A percentile compares a stretch with the other conserved stretches of the same genome.
phyloP scores from a whole-genome alignment of 2,888 invertebrate genomes.

The Trilocha varians region DNA sequence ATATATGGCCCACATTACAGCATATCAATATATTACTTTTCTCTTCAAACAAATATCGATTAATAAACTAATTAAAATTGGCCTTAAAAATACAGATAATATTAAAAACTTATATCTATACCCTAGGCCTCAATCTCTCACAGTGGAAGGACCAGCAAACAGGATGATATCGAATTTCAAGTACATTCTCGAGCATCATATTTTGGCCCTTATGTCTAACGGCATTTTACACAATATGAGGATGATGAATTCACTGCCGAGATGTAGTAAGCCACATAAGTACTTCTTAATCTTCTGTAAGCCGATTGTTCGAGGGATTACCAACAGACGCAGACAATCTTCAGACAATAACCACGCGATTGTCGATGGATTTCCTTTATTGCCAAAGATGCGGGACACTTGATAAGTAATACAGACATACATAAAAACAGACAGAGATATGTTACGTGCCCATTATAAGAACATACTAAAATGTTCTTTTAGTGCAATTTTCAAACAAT shows the following conservation, averaged over 20 bases:
- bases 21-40: no score
- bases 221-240: constrained; percentile 29
- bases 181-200: constrained; percentile 40
- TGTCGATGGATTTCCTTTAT: no score
- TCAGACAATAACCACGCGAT: not conserved
- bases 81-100: no score
- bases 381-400: no score
- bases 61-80: no score
- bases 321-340: not conserved
- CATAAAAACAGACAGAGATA: no score
- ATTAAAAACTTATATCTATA: constrained; percentile 1
- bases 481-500: no score
- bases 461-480: no score
- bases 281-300: constrained; percentile 1
- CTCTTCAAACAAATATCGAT: no score
- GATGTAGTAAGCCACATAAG: constrained; percentile 34
- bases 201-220: constrained; percentile 40
- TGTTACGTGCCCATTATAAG: no score
- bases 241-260: constrained; percentile 28
- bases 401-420: no score
- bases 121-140: constrained; percentile 41
- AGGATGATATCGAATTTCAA: constrained; percentile 41
- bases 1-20: no score
- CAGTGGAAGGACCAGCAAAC: constrained; percentile 45
- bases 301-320: not conserved